Percentiles rank a stretch among this genome's conserved stretches.
These are phyloP conservation scores for Apamea monoglypha DNA, from an alignment of 2,888 invertebrate genomes.

Conservation along the genomic window DNA sequence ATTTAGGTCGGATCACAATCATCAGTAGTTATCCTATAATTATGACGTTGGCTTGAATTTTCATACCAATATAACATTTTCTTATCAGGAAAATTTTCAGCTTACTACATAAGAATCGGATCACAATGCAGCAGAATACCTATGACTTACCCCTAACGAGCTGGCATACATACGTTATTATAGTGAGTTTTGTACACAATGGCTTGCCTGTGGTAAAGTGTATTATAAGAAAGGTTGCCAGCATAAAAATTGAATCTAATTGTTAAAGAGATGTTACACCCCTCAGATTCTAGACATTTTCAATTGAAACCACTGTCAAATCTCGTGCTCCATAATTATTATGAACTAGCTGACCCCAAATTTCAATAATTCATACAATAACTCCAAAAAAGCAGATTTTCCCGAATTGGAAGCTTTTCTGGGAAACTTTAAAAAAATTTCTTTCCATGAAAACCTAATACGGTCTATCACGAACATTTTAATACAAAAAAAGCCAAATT, in stretches of 20 bases:
- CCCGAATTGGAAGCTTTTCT: not conserved
- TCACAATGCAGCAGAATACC: conserved; percentile 43
- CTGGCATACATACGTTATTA: not conserved
- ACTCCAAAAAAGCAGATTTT: not conserved
- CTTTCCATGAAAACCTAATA: not conserved
- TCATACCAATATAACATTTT: not conserved
- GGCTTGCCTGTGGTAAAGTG: not conserved
- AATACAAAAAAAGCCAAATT: not conserved
- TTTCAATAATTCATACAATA: not conserved
- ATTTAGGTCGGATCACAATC: conserved; percentile 32
- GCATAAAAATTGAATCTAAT: not conserved
- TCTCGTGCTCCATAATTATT: not conserved
- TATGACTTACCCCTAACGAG: not conserved
- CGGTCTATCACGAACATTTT: not conserved
- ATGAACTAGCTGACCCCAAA: not conserved
- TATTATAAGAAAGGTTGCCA: not conserved
- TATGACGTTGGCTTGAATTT: conserved; percentile 12
- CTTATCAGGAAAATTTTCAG: conserved; percentile 4
- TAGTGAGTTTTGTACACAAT: not conserved
- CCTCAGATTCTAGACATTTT: not conserved
- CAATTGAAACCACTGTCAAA: not conserved
- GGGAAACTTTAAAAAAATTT: not conserved
- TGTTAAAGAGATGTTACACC: not conserved
- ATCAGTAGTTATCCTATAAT: conserved; percentile 10
- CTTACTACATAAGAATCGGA: conserved; percentile 28